Conservation (phyloP, 2,888 invertebrate genomes). For the Nephrotoma appendiculata region DNA sequence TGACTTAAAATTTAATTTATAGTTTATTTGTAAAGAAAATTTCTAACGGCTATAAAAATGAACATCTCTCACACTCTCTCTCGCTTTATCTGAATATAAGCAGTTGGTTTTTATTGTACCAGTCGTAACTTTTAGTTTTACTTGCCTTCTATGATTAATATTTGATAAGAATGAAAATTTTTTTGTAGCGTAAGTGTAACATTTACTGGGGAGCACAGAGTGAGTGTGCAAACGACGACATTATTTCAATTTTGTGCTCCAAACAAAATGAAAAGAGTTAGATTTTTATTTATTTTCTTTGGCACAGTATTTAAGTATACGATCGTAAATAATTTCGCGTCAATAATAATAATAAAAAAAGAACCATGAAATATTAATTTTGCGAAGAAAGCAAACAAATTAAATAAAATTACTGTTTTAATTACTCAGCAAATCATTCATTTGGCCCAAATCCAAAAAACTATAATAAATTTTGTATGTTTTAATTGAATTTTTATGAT, state of each 20-base stretch:
- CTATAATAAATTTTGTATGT: neutral
- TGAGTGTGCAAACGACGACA: neutral
- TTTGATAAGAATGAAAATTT: neutral
- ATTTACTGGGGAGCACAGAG: neutral
- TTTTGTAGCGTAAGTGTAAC: neutral
- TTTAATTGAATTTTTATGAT: neutral
- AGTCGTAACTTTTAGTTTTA: neutral
- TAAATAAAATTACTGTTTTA: neutral
- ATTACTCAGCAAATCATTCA: neutral
- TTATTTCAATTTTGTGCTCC: neutral
- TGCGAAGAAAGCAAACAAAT: neutral
- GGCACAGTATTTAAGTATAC: neutral
- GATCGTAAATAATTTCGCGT: neutral
- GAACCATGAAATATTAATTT: neutral
- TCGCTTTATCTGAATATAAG: neutral
- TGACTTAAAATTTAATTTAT: neutral
- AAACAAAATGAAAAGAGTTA: neutral
- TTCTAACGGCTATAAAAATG: neutral
- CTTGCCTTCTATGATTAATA: neutral
- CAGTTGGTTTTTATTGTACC: neutral
- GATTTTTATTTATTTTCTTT: neutral
- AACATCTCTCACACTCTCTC: neutral
- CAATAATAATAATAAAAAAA: neutral
- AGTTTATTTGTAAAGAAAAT: neutral
- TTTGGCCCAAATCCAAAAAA: neutral